These are phyloP conservation scores for Varanus komodoensis DNA, from an alignment of 2,113 vertebrate genomes.

Conservation along the genomic window DNA sequence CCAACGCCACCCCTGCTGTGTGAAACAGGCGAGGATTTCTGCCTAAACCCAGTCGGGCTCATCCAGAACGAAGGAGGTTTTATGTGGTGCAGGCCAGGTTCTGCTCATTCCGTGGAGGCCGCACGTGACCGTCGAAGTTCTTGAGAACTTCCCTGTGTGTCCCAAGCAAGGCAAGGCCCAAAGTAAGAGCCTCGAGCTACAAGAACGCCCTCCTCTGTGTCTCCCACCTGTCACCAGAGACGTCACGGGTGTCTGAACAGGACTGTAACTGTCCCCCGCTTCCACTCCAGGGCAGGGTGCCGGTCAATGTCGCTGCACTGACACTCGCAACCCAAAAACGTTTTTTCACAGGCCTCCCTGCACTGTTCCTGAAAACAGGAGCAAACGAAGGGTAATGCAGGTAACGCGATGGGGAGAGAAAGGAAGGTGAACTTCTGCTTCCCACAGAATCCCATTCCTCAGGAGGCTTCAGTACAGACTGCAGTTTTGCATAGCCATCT, in stretches of 20 bases:
- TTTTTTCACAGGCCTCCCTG: conserved; percentile 59
- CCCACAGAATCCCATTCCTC: conserved; percentile 60
- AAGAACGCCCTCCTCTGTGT: conserved; percentile 43
- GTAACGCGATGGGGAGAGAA: conserved; percentile 44
- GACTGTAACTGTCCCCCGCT: conserved; percentile 49
- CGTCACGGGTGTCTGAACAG: conserved; percentile 51
- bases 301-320: conserved; percentile 62
- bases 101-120: conserved; percentile 36
- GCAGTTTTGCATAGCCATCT: neutral
- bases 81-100: conserved; percentile 5
- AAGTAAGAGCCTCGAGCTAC: neutral
- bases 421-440: conserved; percentile 55
- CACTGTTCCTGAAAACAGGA: conserved; percentile 50
- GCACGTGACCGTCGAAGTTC: conserved; percentile 18
- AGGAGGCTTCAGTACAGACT: conserved; percentile 12
- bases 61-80: conserved; percentile 55
- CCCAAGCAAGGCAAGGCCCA: conserved; percentile 35
- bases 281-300: conserved; percentile 58
- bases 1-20: conserved; percentile 60
- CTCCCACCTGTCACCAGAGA: conserved; percentile 55
- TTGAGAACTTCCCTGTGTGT: conserved; percentile 49
- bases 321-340: conserved; percentile 59
- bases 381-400: conserved; percentile 61
- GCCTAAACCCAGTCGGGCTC: conserved; percentile 50
- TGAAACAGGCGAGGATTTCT: conserved; percentile 57